Conservation (phyloP, 2,797 vertebrate species). For the Danio kyathit region DNA sequence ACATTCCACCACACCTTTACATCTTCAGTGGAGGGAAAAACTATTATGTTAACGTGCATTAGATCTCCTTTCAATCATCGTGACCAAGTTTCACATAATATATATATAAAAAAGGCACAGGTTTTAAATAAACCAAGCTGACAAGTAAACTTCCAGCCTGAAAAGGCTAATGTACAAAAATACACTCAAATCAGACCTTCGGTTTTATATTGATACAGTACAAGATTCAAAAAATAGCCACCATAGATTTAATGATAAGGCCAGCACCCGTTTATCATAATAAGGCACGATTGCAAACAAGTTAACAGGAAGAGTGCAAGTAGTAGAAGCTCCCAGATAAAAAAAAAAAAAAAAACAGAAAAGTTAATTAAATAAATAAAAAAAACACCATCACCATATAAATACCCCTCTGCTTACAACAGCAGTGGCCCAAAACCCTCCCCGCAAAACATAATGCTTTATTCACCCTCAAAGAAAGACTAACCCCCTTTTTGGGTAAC, state of each 20-base stretch:
- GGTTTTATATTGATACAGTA: constrained; percentile 28
- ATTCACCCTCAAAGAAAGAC: constrained; percentile 39
- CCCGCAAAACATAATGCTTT: constrained; percentile 41
- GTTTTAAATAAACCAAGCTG: constrained; percentile 43
- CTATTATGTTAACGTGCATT: constrained; percentile 31
- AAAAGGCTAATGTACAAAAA: constrained; percentile 33
- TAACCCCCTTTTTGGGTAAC: constrained; percentile 35
- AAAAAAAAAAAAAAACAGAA: constrained; percentile 55
- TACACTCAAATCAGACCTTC: constrained; percentile 33
- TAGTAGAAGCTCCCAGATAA: constrained; percentile 34
- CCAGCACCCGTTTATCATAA: constrained; percentile 37
- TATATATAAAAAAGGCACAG: constrained; percentile 54
- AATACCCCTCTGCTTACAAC: constrained; percentile 76
- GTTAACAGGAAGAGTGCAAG: constrained; percentile 44
- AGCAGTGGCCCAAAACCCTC: constrained; percentile 71
- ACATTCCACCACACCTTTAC: constrained; percentile 6
- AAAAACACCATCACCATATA: constrained; percentile 74
- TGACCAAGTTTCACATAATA: constrained; percentile 56
- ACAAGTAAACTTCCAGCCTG: constrained; percentile 38
- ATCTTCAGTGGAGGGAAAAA: constrained; percentile 31
- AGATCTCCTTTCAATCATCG: constrained; percentile 60
- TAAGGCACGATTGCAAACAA: constrained; percentile 44
- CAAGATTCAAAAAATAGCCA: constrained; percentile 61
- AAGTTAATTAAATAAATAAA: constrained; percentile 71
- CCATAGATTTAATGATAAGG: constrained; percentile 44